Conservation (phyloP, 2,113 vertebrate species). For the Aphelocoma coerulescens region DNA sequence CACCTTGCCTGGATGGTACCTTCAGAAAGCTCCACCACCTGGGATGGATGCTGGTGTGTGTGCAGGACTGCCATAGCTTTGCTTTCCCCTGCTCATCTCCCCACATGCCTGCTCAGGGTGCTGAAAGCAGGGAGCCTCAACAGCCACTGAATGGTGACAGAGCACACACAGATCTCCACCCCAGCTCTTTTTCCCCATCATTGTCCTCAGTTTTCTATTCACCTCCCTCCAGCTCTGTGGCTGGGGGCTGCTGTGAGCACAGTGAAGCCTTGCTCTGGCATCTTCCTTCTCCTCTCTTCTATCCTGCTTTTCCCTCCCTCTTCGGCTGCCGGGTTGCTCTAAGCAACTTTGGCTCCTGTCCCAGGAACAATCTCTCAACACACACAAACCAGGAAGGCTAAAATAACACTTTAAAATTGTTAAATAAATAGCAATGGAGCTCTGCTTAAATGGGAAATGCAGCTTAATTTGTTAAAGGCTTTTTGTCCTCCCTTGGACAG, state of each 20-base stretch:
- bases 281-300: neutral
- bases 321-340: neutral
- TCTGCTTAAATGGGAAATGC: neutral
- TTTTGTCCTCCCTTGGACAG: neutral
- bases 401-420: slow-evolving; percentile 49
- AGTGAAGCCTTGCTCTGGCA: neutral
- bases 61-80: neutral
- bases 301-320: neutral
- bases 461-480: slow-evolving; percentile 11
- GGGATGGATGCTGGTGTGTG: neutral
- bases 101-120: accelerated
- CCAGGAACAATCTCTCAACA: slow-evolving; percentile 32
- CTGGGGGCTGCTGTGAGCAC: neutral
- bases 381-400: slow-evolving; percentile 33
- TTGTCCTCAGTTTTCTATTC: neutral
- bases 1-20: neutral
- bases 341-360: slow-evolving; percentile 37
- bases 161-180: neutral
- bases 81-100: neutral
- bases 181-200: neutral
- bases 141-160: accelerated
- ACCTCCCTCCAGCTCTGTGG: neutral
- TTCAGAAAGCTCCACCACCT: neutral
- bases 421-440: neutral
- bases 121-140: neutral